Base-by-base conservation (phyloP, 35 echinoderm and acorn worm genomes). In the Hemicentrotus pulcherrimus region DNA sequence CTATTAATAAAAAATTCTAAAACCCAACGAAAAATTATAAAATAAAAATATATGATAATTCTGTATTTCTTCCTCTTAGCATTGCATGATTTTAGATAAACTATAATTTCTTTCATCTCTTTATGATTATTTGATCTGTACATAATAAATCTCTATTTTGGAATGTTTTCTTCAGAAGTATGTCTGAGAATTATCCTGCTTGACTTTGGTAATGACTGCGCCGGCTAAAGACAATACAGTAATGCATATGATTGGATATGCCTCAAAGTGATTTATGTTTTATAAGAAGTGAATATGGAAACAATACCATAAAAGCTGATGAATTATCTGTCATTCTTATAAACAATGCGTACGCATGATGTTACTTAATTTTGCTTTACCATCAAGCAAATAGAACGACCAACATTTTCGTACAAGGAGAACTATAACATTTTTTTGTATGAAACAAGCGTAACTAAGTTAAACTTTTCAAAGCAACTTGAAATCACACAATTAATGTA, bases 121-220 rank as follows among this genome's bases (percentile, higher is more conserved):
- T 2, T 78, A 78, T 78, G 65, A 78, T 78, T 78, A 15, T 47
- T 90, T 90, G 88, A 90, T 32, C 45, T 90, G 88, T 90, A 90
- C n/a, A 90, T 90, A 90, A 90, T 90, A 90, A 18, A 90, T 45
- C 32, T 90, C 88, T 33, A 45, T 47, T 90, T 90, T 90, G 88
- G 88, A 90, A 90, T 90, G 88, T 90, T 90, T 47, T 90, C 32
- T 90, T 45, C 88, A 47, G 9, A 33, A 33, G 3, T 33, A 33
- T 45, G 24, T 47, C 32, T 32, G 31, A 33, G 88, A 90, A 47
- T 45, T 90, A 12, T 33, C 88, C 46, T 90, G 88, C 88, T 90
- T 90, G 32, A 90, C 88, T 32, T 90, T 90, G 14, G 46, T 9
- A 90, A 90, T 45, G 46, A 33, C 32, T 15, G 88, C 15, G 32